A percentile compares a stretch with the other conserved stretches of the same genome.
Evolutionary conservation across 2,797 vertebrate species (phyloP).

Genomic region (Coccyzus lansbergi): DNA sequence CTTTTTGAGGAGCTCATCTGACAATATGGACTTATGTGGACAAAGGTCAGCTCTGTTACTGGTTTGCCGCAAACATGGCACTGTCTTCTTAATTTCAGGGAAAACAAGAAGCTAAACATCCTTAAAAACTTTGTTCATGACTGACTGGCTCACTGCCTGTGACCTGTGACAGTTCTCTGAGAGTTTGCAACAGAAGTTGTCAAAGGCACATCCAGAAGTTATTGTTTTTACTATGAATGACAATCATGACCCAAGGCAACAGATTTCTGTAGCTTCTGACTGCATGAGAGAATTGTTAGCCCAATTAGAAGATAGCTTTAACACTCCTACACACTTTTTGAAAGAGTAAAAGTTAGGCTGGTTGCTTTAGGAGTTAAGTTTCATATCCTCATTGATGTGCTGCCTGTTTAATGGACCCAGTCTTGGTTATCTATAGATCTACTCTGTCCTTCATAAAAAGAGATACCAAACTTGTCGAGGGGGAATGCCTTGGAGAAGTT

Average conservation of each 20-base stretch:
- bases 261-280: neutral
- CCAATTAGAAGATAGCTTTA: neutral
- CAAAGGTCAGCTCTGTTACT: neutral
- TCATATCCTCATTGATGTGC: neutral
- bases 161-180: neutral
- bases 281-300: neutral
- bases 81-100: neutral
- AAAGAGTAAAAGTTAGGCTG: neutral
- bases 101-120: neutral
- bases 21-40: neutral
- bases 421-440: neutral
- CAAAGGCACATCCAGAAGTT: neutral
- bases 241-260: neutral
- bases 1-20: neutral
- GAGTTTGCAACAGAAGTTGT: neutral
- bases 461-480: rapidly evolving
- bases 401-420: neutral
- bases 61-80: neutral
- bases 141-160: neutral
- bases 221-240: neutral
- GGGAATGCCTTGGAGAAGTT: neutral
- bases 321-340: neutral
- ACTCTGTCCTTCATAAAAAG: neutral
- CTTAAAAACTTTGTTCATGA: neutral
- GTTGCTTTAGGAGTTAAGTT: neutral